Evolutionary conservation across 1,140 invertebrate genomes (phyloP).

Genomic region (Bombus sibiricus): DNA sequence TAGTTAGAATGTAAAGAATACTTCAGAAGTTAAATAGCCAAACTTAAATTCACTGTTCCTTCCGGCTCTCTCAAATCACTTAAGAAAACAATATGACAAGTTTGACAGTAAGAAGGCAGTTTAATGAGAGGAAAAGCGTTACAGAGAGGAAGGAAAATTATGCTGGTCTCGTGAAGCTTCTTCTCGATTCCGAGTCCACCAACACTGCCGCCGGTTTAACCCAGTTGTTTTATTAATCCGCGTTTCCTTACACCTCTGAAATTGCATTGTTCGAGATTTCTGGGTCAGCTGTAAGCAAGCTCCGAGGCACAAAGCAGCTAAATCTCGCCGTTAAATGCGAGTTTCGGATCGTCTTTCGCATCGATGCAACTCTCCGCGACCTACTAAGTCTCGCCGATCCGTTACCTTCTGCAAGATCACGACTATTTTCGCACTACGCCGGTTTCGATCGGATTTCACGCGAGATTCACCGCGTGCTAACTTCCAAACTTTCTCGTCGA

Average conservation of each 20-base stretch:
- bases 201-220: slow-evolving; percentile 44
- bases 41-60: background rate
- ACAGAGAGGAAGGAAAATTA: background rate
- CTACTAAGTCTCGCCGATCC: slow-evolving; percentile 59
- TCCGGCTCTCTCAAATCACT: background rate
- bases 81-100: background rate
- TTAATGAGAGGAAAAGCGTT: background rate
- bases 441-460: slow-evolving; percentile 7
- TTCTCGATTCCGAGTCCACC: background rate
- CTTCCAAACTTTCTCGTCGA: background rate
- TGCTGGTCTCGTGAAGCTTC: background rate
- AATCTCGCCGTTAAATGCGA: slow-evolving; percentile 61
- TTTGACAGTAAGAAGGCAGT: background rate
- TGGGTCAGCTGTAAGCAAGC: slow-evolving; percentile 46
- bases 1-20: background rate
- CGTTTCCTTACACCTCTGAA: slow-evolving; percentile 38
- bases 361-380: slow-evolving; percentile 57
- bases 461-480: too few species aligned
- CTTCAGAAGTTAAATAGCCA: background rate
- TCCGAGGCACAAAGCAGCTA: slow-evolving; percentile 44
- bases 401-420: background rate
- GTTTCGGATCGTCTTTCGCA: slow-evolving; percentile 56
- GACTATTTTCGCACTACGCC: background rate
- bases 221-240: slow-evolving; percentile 55
- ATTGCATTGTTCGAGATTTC: slow-evolving; percentile 60